Evolutionary conservation across 2,113 vertebrate species (phyloP).

Genomic region (Heterotilapia buettikoferi): DNA sequence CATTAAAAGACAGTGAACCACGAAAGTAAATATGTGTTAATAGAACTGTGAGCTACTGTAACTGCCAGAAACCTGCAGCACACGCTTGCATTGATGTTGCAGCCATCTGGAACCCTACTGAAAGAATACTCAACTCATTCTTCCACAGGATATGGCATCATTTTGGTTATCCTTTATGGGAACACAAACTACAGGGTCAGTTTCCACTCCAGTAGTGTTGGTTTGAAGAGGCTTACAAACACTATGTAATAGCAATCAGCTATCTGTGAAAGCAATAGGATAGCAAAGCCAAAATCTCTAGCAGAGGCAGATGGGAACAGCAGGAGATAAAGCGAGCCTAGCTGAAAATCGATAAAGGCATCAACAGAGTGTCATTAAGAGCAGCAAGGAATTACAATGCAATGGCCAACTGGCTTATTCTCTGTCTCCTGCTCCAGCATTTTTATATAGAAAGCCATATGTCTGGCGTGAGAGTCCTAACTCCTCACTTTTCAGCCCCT

Average conservation of each 20-base stretch:
- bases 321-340: neutral
- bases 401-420: slow-evolving; percentile 23
- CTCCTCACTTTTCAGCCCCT: neutral
- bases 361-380: slow-evolving; percentile 2
- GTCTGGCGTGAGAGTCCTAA: neutral
- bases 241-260: neutral
- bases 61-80: slow-evolving; percentile 21
- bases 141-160: slow-evolving; percentile 7
- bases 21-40: slow-evolving; percentile 5
- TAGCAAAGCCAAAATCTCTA: neutral
- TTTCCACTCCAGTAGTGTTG: neutral
- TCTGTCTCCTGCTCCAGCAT: neutral
- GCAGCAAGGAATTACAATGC: slow-evolving; percentile 2
- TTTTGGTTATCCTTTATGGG: neutral
- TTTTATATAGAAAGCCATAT: slow-evolving; percentile 23
- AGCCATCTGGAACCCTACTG: slow-evolving; percentile 9
- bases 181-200: neutral
- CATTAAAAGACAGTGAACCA: neutral
- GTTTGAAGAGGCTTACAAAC: neutral
- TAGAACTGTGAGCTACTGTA: neutral
- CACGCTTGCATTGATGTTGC: neutral
- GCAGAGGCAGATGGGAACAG: slow-evolving; percentile 11
- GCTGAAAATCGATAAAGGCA: slow-evolving; percentile 31
- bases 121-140: slow-evolving; percentile 11
- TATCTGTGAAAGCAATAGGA: neutral